Percentiles rank a stretch among this genome's conserved stretches.
phyloP scores from a whole-genome alignment of 2,888 invertebrate genomes.

The Kuschelorhynchus macadamiae region DNA sequence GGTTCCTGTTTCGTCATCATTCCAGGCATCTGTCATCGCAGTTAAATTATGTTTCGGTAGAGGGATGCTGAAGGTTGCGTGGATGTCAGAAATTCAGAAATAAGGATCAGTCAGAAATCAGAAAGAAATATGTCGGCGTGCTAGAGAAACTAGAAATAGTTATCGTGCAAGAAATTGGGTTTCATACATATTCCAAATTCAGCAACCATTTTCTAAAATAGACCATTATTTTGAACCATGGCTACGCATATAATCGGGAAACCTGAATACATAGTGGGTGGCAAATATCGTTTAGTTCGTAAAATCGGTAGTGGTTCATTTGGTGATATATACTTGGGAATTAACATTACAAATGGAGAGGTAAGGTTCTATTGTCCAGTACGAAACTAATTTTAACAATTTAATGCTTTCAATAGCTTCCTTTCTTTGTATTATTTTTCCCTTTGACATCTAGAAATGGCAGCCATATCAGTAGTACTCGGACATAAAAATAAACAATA shows the following conservation, averaged over 20 bases:
- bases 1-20: no score
- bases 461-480: slow-evolving; percentile 57
- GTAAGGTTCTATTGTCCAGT: slow-evolving; percentile 69
- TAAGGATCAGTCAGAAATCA: slow-evolving; percentile 58
- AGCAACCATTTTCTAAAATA: slow-evolving; percentile 63
- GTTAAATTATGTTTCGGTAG: no score
- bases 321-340: slow-evolving; percentile 98
- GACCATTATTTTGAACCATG: slow-evolving; percentile 64
- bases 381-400: no score
- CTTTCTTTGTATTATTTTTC: slow-evolving; percentile 53
- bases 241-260: slow-evolving; percentile 67
- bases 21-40: no score
- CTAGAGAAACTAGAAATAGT: slow-evolving; percentile 70
- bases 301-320: slow-evolving; percentile 99
- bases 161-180: slow-evolving; percentile 67
- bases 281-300: slow-evolving; percentile 94
- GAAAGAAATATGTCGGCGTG: slow-evolving; percentile 74
- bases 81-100: slow-evolving; percentile 63
- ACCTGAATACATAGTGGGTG: slow-evolving; percentile 88
- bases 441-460: slow-evolving; percentile 57
- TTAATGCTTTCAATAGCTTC: neutral
- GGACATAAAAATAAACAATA: slow-evolving; percentile 43
- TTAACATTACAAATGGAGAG: slow-evolving; percentile 92
- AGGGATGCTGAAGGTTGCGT: no score
- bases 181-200: slow-evolving; percentile 67